Base-by-base conservation (phyloP, 2,888 invertebrate genomes). In the Ophion ellenae region DNA sequence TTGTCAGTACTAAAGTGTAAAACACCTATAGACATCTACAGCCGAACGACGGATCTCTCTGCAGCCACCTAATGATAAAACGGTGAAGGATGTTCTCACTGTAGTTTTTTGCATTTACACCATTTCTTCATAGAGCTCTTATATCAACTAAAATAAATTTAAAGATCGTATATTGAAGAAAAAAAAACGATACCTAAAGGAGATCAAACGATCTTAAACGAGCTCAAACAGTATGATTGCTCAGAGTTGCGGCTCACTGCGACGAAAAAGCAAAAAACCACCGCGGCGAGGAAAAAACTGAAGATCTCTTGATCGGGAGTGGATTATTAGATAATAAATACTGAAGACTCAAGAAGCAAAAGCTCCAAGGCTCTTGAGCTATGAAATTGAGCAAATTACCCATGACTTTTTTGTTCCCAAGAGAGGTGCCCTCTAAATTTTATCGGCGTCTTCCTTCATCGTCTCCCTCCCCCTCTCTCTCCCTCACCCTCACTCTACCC, bases 361-460 rank as follows among this genome's bases (percentile, higher is more conserved):
- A 78, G 40, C 61, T 40, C 53, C 76, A 45, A 45, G 36, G 57
- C 40, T 75, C 59, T 76, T 59, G 36, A 71, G 69, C 71, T 76
- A 75, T 73, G 67, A 71, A 81, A 73, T 81, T 84, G 76, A 73
- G 59, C 67, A 81, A 81, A 84, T 84, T 81, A 81, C 73, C 59
- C 69, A 28, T 76, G 24, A 76, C 59, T 61, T 75, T 76, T 70
- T 76, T 82, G 20, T 73, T 59, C 77, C 59, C 40, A n/a, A 71
- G 73, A 61, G 67, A 81, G 63, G 69, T 61, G 66, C 66, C 83
- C 64, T 73, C 67, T 73, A 84, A 81, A 84, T 74, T 81, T 77
- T 74, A 84, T 84, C 69, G 81, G 77, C 69, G 17, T 71, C 40
- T 47, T 71, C 59, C 80, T 73, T 81, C 73, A 70, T 76, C 70